Percentiles rank a stretch among this genome's conserved stretches.
These are phyloP conservation scores for Eurytoma adleriae DNA, from an alignment of 2,888 invertebrate species.

Conservation along the genomic window DNA sequence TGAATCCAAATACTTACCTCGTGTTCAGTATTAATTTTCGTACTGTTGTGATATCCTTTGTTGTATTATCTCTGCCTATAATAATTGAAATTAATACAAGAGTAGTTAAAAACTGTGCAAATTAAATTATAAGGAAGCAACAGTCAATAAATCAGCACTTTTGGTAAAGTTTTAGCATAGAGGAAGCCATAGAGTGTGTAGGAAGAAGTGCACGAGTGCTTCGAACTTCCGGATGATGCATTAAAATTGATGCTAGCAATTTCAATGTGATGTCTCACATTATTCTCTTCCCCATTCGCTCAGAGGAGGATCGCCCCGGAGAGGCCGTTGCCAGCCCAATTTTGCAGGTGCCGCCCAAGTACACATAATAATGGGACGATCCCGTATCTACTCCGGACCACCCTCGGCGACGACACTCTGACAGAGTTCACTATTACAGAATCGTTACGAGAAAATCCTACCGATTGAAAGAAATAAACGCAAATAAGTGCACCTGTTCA, in stretches of 20 bases:
- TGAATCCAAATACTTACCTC: too few relatives aligned
- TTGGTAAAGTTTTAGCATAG: too few relatives aligned
- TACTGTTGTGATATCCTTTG: too few relatives aligned
- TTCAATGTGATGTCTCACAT: background rate
- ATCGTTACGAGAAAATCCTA: too few relatives aligned
- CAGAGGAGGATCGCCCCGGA: background rate
- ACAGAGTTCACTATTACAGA: background rate
- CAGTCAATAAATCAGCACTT: too few relatives aligned
- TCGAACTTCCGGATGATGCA: background rate
- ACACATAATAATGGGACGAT: background rate
- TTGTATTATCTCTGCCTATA: too few relatives aligned
- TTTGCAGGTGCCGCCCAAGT: background rate
- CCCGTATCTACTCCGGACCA: background rate
- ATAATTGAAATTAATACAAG: too few relatives aligned
- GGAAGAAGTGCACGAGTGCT: background rate
- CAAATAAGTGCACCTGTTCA: too few relatives aligned
- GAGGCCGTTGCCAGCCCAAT: background rate
- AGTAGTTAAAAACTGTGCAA: too few relatives aligned
- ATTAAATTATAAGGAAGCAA: too few relatives aligned
- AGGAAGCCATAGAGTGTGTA: background rate
- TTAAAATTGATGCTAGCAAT: constrained; percentile 27
- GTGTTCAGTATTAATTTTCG: too few relatives aligned
- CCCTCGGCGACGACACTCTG: background rate
- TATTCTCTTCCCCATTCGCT: background rate
- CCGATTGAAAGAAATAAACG: too few relatives aligned